phyloP scores from a whole-genome alignment of 2,888 invertebrate genomes.

The Tipula confusa region DNA sequence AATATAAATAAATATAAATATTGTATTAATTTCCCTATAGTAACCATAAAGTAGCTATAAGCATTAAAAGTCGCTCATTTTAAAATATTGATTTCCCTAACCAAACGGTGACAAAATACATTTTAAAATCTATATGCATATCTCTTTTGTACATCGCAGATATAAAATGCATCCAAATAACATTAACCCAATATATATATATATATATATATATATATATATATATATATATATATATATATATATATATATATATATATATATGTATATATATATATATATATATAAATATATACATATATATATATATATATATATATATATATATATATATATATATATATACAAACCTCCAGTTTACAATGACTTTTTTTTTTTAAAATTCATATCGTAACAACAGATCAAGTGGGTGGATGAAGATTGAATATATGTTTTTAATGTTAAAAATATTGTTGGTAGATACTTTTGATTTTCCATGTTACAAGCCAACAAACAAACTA shows the following conservation, averaged over 20 bases:
- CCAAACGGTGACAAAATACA: not conserved
- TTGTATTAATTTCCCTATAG: too few species aligned
- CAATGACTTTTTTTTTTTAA: too few species aligned
- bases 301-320: too few species aligned
- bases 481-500: not conserved
- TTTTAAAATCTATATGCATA: not conserved
- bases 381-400: constrained; percentile 1
- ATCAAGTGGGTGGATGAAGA: constrained; percentile 20
- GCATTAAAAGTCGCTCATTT: too few species aligned
- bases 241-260: too few species aligned
- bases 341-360: not conserved
- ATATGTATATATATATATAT: too few species aligned
- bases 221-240: too few species aligned
- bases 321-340: too few species aligned
- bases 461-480: not conserved
- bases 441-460: not conserved
- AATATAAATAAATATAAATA: too few species aligned
- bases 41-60: too few species aligned
- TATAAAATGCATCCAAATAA: not conserved
- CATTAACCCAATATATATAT: not conserved
- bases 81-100: not conserved
- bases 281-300: too few species aligned
- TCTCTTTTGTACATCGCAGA: not conserved
- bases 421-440: not conserved
- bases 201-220: too few species aligned